These are phyloP conservation scores for Anthoptus insignis DNA, from an alignment of 2,888 invertebrate genomes.

Conservation along the genomic window DNA sequence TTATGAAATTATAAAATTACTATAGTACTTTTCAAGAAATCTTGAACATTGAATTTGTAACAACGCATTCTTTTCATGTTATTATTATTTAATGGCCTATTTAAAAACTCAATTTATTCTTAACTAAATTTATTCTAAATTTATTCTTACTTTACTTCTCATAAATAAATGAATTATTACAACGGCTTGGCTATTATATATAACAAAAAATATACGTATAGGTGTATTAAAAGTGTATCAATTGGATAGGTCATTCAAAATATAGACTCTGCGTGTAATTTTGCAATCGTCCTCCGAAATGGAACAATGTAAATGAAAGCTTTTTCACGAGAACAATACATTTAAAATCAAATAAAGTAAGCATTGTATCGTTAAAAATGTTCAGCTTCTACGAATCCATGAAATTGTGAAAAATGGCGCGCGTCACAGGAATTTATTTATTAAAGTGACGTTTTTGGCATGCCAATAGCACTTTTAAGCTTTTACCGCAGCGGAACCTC, in stretches of 20 bases:
- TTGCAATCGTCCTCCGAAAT: neutral
- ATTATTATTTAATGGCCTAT: no score
- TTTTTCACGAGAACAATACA: slow-evolving; percentile 27
- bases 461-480: slow-evolving; percentile 37
- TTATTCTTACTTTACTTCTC: no score
- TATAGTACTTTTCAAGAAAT: no score
- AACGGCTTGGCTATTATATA: no score
- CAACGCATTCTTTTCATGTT: no score
- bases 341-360: slow-evolving; percentile 33
- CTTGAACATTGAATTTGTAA: no score
- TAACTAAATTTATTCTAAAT: no score
- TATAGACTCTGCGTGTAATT: neutral
- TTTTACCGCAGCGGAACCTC: slow-evolving; percentile 20
- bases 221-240: no score
- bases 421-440: slow-evolving; percentile 38
- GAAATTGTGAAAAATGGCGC: slow-evolving; percentile 29
- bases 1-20: no score
- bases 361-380: slow-evolving; percentile 26
- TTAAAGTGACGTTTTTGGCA: slow-evolving; percentile 37
- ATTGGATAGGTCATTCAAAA: no score
- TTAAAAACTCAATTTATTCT: no score
- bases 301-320: slow-evolving; percentile 25
- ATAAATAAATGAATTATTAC: no score
- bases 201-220: neutral
- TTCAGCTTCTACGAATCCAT: slow-evolving; percentile 28